phyloP scores from a whole-genome alignment of 2,113 vertebrate species.

The Amia ocellicauda region DNA sequence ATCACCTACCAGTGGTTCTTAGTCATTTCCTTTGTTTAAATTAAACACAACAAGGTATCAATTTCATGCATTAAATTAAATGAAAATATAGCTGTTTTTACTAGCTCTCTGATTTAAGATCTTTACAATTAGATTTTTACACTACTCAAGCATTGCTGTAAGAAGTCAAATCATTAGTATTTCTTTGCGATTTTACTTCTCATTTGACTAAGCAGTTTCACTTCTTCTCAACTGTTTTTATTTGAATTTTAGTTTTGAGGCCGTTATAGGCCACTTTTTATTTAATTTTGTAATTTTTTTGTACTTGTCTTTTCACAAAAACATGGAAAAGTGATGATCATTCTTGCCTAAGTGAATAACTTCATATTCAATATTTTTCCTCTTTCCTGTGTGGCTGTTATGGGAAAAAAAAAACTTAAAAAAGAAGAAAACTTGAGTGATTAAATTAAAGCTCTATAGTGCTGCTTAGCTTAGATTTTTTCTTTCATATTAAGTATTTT shows the following conservation, averaged over 20 bases:
- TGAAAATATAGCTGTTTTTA: conserved; percentile 3
- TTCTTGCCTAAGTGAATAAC: too few species aligned
- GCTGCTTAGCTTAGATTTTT: too few species aligned
- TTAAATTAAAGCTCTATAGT: too few species aligned
- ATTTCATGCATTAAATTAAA: too few species aligned
- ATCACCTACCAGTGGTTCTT: not conserved
- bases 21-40: conserved; percentile 21
- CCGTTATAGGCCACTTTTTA: not conserved
- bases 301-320: too few species aligned
- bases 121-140: conserved; percentile 6
- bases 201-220: conserved; percentile 19
- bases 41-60: not conserved
- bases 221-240: conserved; percentile 20
- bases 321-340: too few species aligned
- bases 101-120: conserved; percentile 2
- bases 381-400: too few species aligned
- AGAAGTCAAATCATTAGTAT: conserved; percentile 9
- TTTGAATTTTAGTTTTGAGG: conserved; percentile 8
- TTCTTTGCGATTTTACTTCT: not conserved
- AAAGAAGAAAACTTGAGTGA: too few species aligned
- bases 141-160: conserved; percentile 13
- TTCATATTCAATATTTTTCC: too few species aligned
- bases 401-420: too few species aligned
- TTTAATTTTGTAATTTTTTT: too few species aligned
- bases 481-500: too few species aligned